Evolutionary conservation across 1,140 invertebrate species (phyloP), one percentile per base, ranked within the genome.

Genomic region (Plodia interpunctella): DNA sequence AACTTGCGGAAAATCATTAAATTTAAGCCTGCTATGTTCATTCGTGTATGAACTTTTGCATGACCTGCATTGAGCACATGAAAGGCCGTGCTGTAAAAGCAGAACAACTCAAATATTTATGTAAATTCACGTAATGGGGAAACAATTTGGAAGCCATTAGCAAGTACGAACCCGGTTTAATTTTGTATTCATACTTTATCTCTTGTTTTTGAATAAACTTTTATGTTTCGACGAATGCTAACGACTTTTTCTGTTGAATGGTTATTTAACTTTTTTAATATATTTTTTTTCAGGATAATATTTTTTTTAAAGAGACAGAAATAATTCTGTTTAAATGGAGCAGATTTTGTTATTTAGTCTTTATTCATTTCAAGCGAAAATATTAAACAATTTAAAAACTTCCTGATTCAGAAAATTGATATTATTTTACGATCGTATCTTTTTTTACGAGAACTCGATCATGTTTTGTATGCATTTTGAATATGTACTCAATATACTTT

Each of bases 91-190:
- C 30, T 32, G 30, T 32, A 32, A 9, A 32, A 32, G 11, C 8
- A 8, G 11, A 20, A 51, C 17, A 51, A 51, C 11, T 21, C 5
- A 53, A 25, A 25, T 25, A 53, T 53, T 25, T 25, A 53, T 53
- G 51, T 25, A 53, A 53, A 53, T 53, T 11, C 20, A n/a, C 21
- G 21, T 53, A 53, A 53, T 53, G 51, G 20, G 20, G 51, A 25
- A 53, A 53, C 51, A 53, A 53, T 53, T 53, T 53, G 51, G 20
- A 21, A 20, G 19, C 51, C 13, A 44, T 44, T 25, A 15, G 11
- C 11, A 20, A 21, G 21, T n/a, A 53, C 20, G 19, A 53, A n/a
- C 19, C 13, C 18, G 20, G 19, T 53, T 20, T 53, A 53, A 53
- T 53, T 25, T 11, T 5, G 19, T 53, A 21, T 53, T 53, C 19